Evolutionary conservation across 1,140 invertebrate species (phyloP), one percentile per base, ranked within the genome.

Genomic region (Rhynchophorus ferrugineus): DNA sequence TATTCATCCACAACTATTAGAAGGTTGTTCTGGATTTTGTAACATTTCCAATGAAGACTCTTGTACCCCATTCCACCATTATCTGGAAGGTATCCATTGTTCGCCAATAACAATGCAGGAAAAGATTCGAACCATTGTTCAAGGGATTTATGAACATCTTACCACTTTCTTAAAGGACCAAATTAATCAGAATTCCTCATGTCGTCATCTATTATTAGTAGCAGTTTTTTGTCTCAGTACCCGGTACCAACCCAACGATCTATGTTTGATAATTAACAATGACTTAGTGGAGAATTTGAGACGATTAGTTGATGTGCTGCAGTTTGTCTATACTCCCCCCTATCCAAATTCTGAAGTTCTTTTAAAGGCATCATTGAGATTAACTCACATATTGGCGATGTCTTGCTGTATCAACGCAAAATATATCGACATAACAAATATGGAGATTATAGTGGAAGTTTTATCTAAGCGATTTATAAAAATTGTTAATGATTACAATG

Each of bases 211-310:
- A 14, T 47, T 61, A 58, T 75, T 65, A 18, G 67, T 78, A 17
- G 78, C 74, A 11, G 67, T 81, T 8, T 79, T 79, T 66, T 72
- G 75, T 2, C 63, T 82, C 39, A 80, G 77, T 65, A 71, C 78
- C 6, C 72, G 73, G 21, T 81, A 78, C 62, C 68, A 73, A 49
- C 69, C 78, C 11, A 67, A 73, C 42, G 80, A 82, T 65, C 67
- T 83, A n/a, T 72, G 69, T 20, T 68, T 82, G 14, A 72, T 76
- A 2, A 77, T 82, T 11, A 74, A 76, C 2, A 75, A 74, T 62
- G 77, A 77, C 20, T 61, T 83, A 9, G 63, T 80, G 22, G 67
- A 72, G 2, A 59, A 73, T 3, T 63, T 81, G n/a, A 62, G 73
- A 33, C 68, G 72, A 58, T 66, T 76, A 14, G 67, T 73, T 18